Conservation (phyloP, 2,888 invertebrate species). For the Eupithecia subfuscata region DNA sequence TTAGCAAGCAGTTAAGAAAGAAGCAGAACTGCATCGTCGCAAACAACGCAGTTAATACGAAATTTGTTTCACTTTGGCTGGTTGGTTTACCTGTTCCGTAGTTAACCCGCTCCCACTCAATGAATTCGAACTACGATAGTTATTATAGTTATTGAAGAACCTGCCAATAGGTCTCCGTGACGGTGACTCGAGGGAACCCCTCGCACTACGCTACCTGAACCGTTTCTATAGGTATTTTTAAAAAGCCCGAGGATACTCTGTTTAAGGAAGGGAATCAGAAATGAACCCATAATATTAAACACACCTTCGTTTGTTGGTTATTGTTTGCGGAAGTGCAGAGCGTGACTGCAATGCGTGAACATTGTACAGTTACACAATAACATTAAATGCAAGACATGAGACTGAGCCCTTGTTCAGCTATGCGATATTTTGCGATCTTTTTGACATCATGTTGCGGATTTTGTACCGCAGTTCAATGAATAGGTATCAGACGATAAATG, state of each 20-base stretch:
- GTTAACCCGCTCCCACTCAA: background rate
- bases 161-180: background rate
- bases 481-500: background rate
- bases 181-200: background rate
- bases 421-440: constrained; percentile 30
- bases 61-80: background rate
- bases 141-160: background rate
- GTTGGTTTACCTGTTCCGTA: background rate
- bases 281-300: background rate
- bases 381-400: background rate
- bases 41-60: too few relatives aligned
- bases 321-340: constrained; percentile 11
- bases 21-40: too few relatives aligned
- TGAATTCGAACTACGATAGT: background rate
- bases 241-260: background rate
- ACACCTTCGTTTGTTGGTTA: background rate
- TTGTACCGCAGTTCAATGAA: background rate
- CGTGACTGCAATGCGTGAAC: constrained; percentile 5
- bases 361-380: constrained; percentile 8
- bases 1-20: background rate
- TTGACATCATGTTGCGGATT: constrained; percentile 37
- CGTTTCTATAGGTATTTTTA: background rate
- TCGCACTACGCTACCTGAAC: background rate
- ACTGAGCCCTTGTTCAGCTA: too few relatives aligned
- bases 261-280: background rate